Conservation (phyloP, 2,113 vertebrate genomes). For the Onychostruthus taczanowskii region DNA sequence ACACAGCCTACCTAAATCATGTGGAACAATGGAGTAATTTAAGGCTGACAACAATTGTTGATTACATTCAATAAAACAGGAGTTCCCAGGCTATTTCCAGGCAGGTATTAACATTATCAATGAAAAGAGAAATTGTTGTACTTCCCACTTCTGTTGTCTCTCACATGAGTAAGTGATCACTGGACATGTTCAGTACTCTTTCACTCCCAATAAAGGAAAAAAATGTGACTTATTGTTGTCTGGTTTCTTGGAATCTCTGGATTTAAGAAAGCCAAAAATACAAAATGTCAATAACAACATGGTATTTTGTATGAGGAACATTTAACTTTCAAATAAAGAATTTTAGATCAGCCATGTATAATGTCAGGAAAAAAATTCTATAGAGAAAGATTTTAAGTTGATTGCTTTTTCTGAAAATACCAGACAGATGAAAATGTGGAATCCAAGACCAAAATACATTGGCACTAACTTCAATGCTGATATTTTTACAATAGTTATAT, state of each 20-base stretch:
- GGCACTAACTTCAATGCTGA: slow-evolving; percentile 8
- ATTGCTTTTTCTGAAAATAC: slow-evolving; percentile 29
- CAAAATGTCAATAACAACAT: not conserved
- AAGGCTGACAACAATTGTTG: not conserved
- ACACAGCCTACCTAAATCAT: not conserved
- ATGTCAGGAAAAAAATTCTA: not conserved
- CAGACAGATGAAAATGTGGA: slow-evolving; percentile 36
- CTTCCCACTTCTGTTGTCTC: not conserved
- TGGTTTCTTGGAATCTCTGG: not conserved
- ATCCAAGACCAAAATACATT: slow-evolving; percentile 37
- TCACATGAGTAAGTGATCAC: not conserved
- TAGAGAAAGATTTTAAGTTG: not conserved
- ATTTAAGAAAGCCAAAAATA: not conserved
- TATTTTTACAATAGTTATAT: slow-evolving; percentile 34
- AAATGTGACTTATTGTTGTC: not conserved
- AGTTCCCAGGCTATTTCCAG: not conserved
- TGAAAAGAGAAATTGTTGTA: not conserved
- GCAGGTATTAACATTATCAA: not conserved
- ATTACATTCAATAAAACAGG: not conserved
- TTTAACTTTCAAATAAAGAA: not conserved
- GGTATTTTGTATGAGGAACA: not conserved
- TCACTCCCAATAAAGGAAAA: not conserved
- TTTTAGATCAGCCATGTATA: not conserved
- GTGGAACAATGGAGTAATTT: not conserved
- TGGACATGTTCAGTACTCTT: not conserved